Conservation (phyloP, 2,888 invertebrate species). For the Urechis unicinctus region DNA sequence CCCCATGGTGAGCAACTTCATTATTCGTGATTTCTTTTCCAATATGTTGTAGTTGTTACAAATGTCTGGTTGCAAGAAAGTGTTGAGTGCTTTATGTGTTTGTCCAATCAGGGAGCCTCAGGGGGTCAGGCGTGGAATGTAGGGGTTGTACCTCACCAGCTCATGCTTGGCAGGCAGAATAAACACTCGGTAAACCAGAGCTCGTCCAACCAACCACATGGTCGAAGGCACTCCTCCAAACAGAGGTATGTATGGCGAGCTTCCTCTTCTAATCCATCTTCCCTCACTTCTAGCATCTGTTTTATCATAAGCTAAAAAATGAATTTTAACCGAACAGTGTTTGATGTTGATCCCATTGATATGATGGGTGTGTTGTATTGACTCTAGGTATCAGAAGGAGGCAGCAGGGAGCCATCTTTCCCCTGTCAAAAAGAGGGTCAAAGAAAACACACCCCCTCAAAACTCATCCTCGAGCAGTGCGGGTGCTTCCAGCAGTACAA, state of each 20-base stretch:
- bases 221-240: constrained; percentile 15
- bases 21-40: no score
- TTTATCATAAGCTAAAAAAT: no score
- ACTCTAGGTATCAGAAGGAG: constrained; percentile 14
- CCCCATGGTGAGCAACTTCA: constrained; percentile 12
- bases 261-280: no score
- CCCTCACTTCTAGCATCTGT: no score
- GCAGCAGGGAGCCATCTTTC: constrained; percentile 57
- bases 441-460: constrained; percentile 80
- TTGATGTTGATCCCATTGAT: no score
- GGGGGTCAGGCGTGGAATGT: constrained; percentile 29
- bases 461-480: not conserved
- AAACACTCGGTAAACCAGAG: not conserved
- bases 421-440: constrained; percentile 93
- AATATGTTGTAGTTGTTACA: no score
- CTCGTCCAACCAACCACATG: constrained; percentile 9
- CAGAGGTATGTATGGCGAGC: not conserved
- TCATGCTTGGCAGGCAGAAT: constrained; percentile 20
- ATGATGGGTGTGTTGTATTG: no score
- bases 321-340: no score
- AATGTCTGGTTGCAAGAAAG: no score
- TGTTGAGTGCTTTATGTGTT: no score
- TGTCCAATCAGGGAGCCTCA: not conserved
- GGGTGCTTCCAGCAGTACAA: not conserved
- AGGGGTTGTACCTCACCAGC: constrained; percentile 35